Base-by-base conservation (phyloP, 1,140 invertebrate genomes). In the Homarus americanus region DNA sequence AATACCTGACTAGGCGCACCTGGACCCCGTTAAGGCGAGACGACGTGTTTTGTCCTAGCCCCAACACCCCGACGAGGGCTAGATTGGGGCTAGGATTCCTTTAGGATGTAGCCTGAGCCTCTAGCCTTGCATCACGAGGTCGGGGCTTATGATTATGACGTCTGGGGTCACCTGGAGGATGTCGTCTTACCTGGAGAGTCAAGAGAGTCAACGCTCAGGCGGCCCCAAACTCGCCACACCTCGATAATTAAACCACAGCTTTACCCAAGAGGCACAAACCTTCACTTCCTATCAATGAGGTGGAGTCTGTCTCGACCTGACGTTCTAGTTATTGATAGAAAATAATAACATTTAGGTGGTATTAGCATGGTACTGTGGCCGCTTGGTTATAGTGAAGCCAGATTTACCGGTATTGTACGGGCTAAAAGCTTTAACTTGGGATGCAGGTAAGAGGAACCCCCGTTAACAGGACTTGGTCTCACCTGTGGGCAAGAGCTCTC, bases 1-100 rank as follows among this genome's bases (percentile, higher is more conserved):
- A 89, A 89, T 89, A 89, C 87, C 80, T 89, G 87, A 76, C 78
- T 89, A 66, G 72, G 49, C 53, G 53, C 75, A 79, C 86, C 84
- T 49, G 76, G 63, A 80, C 86, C 86, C 75, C 86, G 76, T 80
- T 87, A 87, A 58, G 34, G 44, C 53, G 76, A 78, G 49, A 38
- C 28, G n/a, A 10, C 24, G 49, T 38, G 40, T 41, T 79, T 34
- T 49, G 36, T 28, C 34, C 38, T 5, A n/a, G 12, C 36, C 75
- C 36, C 28, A 20, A 53, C 41, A 34, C 32, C 34, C 12, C 24
- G 32, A 24, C 10, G n/a, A 69, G 1, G 63, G n/a, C 63, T 69
- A 28, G 28, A 69, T 0, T 24, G 7, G 40, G 75, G 79, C 28
- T 32, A 24, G 79, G 49, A 36, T 7, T 1, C 63, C n/a, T 0